Base-by-base conservation (phyloP, 1,140 invertebrate genomes). In the Colletes latitarsis region DNA sequence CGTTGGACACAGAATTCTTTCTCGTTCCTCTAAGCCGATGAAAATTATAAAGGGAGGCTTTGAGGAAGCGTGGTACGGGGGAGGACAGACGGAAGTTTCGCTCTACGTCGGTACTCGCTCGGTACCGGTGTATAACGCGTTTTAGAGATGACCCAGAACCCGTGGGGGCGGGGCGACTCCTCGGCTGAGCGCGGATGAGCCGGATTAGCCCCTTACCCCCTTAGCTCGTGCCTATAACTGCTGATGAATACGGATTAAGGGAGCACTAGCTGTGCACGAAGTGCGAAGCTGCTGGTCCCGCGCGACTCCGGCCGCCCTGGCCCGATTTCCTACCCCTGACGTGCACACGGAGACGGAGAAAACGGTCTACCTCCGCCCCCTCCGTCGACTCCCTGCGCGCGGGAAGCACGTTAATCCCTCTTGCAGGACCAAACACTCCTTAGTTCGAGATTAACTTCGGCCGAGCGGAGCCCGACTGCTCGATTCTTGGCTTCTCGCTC, bases 201-300 rank as follows among this genome's bases (percentile, higher is more conserved):
- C 84, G 88, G 88, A 89, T 89, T 89, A 89, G 86, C 82, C 68
- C 82, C 86, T 88, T 85, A 87, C 77, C 81, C 77, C 86, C 81
- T 83, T 72, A 87, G 82, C 77, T 69, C 81, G 80, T 86, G 87
- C 77, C 88, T 89, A 89, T 89, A 89, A 89, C 86, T 89, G 84
- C 86, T 88, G 88, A 89, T 89, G 88, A 89, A 89, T 89, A 84
- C 88, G 84, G 88, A 89, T 89, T 89, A 89, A 89, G 88, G 72
- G 77, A 87, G 79, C 79, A 78, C 87, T 88, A 58, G 72, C 78
- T 88, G 84, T 77, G 86, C 84, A 82, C 81, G 53, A 63, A 85
- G 84, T 78, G 84, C 86, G 75, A 86, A 86, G 10, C 77, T 73
- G 82, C 71, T 77, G 70, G 73, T 77, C 81, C 71, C 78, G 75